Evolutionary conservation across 2,888 invertebrate genomes (phyloP), one percentile per base, ranked within the genome.

Genomic region (Rhorus exstirpatorius): DNA sequence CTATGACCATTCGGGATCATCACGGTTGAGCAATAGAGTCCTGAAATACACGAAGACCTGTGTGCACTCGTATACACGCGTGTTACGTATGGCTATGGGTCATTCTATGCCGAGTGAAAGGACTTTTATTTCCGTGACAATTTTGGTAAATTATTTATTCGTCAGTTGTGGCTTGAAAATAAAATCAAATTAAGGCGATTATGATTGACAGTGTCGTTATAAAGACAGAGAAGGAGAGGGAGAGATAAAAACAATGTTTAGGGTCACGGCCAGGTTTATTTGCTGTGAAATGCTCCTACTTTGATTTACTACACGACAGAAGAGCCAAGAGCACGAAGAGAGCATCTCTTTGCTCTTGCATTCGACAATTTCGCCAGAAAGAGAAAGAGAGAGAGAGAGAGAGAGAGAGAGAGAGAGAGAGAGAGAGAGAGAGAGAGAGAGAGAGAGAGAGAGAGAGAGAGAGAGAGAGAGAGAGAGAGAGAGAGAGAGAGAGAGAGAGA

Each of bases 321-420:
- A 71, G 71, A 46, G 26, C 24, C 26, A 31, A 46, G 19, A 65
- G 46, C 46, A 46, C 46, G 21, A 31, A 67, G 17, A 51, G 10
- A 46, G 31, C 12, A 70, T 70, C 41, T 70, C 70, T 41, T 14
- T 41, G n/a, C 41, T 26, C 24, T 17, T 53, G 35, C 21, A 68
- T n/a, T 38, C 38, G 38, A 14, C 68, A 72, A 63, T 74, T 77
- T 85, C 72, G 53, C 72, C 78, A 72, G 3, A 31, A 6, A 31
- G 3, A 6, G 31, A 24, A 49, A 70, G 14, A 26, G 63, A 24
- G 1, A 72, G 3, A 31, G 31, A 31, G 3, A 6, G 31, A 24
- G 60, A 70, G 14, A 26, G 63, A 72, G 3, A 31, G 31, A 31
- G 3, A 6, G 31, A 24, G 60, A 70, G 14, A 26, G 63, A 72